Percentiles rank a stretch among this genome's conserved stretches.
Conservation (phyloP, 1,140 invertebrate genomes). For the Caenorhabditis brenneri region DNA sequence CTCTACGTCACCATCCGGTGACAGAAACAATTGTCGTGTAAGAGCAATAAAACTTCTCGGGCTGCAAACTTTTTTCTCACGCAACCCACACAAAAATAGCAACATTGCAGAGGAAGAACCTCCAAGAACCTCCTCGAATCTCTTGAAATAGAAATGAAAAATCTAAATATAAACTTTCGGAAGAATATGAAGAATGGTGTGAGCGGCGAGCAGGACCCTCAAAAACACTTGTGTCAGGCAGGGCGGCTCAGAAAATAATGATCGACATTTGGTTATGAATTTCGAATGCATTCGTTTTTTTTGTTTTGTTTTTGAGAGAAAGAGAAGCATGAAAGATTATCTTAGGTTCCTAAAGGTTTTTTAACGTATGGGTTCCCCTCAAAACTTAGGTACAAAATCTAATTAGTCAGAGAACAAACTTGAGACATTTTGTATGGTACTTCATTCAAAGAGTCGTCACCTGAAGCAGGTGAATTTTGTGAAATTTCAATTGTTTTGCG, state of each 20-base stretch:
- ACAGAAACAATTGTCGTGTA: neutral
- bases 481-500: neutral
- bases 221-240: neutral
- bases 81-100: slow-evolving; percentile 6
- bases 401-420: slow-evolving; percentile 4
- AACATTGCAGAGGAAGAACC: neutral
- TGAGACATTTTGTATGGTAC: neutral
- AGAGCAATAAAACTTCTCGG: slow-evolving; percentile 19
- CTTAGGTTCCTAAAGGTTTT: neutral
- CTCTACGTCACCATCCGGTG: neutral
- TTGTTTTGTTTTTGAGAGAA: neutral
- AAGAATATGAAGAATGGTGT: neutral
- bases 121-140: neutral
- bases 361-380: neutral
- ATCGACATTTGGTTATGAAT: neutral
- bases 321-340: neutral
- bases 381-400: neutral
- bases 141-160: neutral
- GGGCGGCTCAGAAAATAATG: neutral
- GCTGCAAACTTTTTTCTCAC: slow-evolving; percentile 38
- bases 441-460: neutral
- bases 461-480: neutral
- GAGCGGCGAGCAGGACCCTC: neutral
- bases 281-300: neutral
- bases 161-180: slow-evolving; percentile 4